Percentiles rank a stretch among this genome's conserved stretches.
phyloP scores from a whole-genome alignment of 2,113 vertebrate genomes.

The Tychaedon coryphoeus region DNA sequence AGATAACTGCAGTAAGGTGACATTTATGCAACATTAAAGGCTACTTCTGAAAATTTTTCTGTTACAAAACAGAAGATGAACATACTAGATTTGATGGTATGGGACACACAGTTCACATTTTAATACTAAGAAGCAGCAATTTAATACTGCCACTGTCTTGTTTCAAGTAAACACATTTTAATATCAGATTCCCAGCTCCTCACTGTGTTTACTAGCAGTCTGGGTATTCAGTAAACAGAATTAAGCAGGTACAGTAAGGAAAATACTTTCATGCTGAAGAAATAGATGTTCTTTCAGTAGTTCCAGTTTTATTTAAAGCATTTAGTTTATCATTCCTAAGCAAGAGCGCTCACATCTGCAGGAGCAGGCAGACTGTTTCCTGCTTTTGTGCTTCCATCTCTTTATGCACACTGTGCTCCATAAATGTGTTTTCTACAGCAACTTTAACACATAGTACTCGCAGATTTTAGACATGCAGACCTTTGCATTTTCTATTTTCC shows the following conservation, averaged over 20 bases:
- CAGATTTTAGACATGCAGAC: neutral
- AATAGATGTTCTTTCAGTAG: neutral
- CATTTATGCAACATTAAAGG: neutral
- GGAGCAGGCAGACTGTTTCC: neutral
- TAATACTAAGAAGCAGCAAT: neutral
- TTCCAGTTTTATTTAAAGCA: neutral
- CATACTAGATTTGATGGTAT: neutral
- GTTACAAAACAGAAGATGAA: neutral
- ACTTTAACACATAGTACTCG: neutral
- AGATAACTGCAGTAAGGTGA: neutral
- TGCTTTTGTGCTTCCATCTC: neutral
- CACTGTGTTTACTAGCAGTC: neutral
- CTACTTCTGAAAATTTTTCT: neutral
- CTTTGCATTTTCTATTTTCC: neutral
- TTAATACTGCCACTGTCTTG: neutral
- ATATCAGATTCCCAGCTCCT: neutral
- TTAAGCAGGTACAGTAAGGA: neutral
- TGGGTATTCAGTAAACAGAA: neutral
- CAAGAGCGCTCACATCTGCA: accelerated
- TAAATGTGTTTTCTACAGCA: neutral
- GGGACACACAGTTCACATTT: neutral
- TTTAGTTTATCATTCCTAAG: neutral
- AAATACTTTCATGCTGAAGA: neutral
- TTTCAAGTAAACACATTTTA: neutral
- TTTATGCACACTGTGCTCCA: neutral